phyloP scores from a whole-genome alignment of 2,797 vertebrate species.

The Silurus aristotelis region DNA sequence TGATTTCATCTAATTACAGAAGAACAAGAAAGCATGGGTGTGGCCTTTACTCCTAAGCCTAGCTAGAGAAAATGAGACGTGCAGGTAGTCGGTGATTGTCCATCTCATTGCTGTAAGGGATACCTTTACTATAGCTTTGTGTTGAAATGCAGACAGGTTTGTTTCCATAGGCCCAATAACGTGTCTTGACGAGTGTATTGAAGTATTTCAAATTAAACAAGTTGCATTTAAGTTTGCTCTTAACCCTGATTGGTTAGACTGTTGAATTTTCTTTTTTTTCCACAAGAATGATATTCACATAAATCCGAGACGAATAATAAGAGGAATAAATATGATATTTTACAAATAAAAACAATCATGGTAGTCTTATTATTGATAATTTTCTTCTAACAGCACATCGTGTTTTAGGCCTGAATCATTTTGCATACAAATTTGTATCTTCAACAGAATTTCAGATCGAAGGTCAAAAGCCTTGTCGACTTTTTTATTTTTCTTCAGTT shows the following conservation, averaged over 20 bases:
- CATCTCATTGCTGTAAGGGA: not conserved
- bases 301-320: not conserved
- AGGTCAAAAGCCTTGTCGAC: not conserved
- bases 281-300: not conserved
- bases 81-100: not conserved
- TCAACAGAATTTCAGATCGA: not conserved
- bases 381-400: not conserved
- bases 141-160: not conserved
- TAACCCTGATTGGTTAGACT: not conserved
- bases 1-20: constrained; percentile 38
- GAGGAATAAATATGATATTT: not conserved
- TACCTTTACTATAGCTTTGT: not conserved
- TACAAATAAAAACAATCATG: not conserved
- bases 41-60: not conserved
- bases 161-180: not conserved
- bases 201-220: not conserved
- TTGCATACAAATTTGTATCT: not conserved
- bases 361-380: not conserved
- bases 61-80: not conserved
- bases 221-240: not conserved
- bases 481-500: no score
- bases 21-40: constrained; percentile 21
- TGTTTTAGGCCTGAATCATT: not conserved
- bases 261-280: not conserved
- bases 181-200: not conserved